These are phyloP conservation scores for Rotaria sp. DNA, from an alignment of 2,888 invertebrate species.

Conservation along the genomic window DNA sequence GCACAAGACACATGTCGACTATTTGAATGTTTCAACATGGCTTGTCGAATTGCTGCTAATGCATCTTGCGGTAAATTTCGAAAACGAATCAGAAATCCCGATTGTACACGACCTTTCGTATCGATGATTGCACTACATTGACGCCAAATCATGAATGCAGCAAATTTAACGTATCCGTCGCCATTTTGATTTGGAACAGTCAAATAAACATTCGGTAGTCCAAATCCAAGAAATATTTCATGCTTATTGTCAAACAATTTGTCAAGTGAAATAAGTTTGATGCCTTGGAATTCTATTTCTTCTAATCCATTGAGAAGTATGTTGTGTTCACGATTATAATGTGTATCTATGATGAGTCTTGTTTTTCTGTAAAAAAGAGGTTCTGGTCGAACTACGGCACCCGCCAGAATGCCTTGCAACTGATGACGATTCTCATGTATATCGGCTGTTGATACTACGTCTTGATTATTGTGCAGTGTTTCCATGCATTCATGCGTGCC, in stretches of 20 bases:
- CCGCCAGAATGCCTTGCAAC: background rate
- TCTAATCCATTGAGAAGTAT: background rate
- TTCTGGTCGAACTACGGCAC: conserved; percentile 19
- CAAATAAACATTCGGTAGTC: background rate
- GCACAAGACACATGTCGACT: background rate
- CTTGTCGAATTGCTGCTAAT: background rate
- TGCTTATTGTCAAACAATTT: background rate
- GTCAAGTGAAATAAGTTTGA: background rate
- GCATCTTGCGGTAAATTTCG: background rate
- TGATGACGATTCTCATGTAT: too few relatives aligned
- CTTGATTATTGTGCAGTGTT: too few relatives aligned
- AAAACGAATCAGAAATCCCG: background rate
- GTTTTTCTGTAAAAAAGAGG: background rate
- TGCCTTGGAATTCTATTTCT: background rate
- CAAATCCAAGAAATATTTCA: background rate
- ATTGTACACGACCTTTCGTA: conserved; percentile 19
- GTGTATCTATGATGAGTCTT: background rate
- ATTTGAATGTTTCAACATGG: conserved; percentile 1
- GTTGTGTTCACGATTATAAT: background rate
- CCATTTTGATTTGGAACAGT: background rate
- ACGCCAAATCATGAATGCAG: conserved; percentile 19
- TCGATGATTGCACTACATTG: background rate
- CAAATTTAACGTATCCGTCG: background rate
- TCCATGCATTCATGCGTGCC: too few relatives aligned
- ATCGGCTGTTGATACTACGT: too few relatives aligned